These are phyloP conservation scores for Homarus americanus DNA, from an alignment of 1,140 invertebrate species.

Conservation along the genomic window DNA sequence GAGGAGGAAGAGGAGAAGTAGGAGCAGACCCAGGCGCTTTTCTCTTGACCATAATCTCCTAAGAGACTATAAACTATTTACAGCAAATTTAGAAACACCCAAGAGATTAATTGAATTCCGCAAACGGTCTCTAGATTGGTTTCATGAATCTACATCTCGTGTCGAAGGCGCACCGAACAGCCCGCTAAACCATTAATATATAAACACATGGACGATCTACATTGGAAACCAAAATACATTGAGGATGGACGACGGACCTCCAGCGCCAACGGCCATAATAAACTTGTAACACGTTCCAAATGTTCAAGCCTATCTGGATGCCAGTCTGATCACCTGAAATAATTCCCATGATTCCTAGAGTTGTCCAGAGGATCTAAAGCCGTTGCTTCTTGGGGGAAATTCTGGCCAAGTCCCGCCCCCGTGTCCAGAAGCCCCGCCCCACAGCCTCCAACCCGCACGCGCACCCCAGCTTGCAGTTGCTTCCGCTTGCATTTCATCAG, in stretches of 20 bases:
- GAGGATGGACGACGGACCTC: constrained; percentile 62
- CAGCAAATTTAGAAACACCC: constrained; percentile 56
- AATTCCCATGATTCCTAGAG: constrained; percentile 70
- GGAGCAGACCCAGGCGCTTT: neutral
- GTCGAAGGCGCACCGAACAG: constrained; percentile 56
- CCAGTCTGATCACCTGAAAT: constrained; percentile 69
- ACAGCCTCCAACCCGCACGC: neutral
- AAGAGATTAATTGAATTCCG: constrained; percentile 66
- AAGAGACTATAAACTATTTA: constrained; percentile 51
- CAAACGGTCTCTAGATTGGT: constrained; percentile 67
- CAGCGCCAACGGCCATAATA: constrained; percentile 63
- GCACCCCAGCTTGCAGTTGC: constrained; percentile 56
- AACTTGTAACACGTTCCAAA: constrained; percentile 70
- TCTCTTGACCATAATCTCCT: constrained; percentile 23
- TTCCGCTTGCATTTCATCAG: constrained; percentile 64
- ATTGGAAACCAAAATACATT: constrained; percentile 68
- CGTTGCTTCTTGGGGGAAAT: constrained; percentile 65
- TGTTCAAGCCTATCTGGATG: constrained; percentile 68
- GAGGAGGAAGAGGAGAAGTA: constrained; percentile 9
- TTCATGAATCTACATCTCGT: constrained; percentile 69
- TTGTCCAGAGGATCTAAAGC: constrained; percentile 63
- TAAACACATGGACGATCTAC: constrained; percentile 67
- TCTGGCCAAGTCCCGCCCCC: constrained; percentile 42
- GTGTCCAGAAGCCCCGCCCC: constrained; percentile 6
- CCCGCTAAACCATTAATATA: constrained; percentile 68